Evolutionary conservation across 2,113 vertebrate genomes (phyloP), one percentile per base, ranked within the genome.

Genomic region (Rhinichthys klamathensis): DNA sequence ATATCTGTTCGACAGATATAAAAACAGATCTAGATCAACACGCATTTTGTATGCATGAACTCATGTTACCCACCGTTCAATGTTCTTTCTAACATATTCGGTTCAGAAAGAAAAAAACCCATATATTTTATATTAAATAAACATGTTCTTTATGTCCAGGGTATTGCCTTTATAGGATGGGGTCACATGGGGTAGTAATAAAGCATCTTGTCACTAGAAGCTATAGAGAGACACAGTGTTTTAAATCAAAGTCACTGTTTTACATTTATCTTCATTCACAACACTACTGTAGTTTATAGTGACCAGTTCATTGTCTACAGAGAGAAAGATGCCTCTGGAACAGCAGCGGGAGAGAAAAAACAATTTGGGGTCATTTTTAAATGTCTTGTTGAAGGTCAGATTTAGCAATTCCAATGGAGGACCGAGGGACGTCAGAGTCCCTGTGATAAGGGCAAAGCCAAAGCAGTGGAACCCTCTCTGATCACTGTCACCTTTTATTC

Each of bases 351-450:
- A 86, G 67, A 44, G 18, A 73, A 44, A 86, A 83, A 63, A 13
- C 74, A 87, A 89, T 83, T 84, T 87, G 82, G 72, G 82, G 88
- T 75, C 72, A 90, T 89, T 89, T 88, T 86, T 87, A 89, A 89
- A 91, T 90, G 89, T 83, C 89, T 87, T 30, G 27, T 65, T 89
- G 87, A 90, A 91, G 89, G 89, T 90, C 89, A 89, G 83, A 80
- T 91, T 90, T 89, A 90, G 88, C 90, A 87, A 88, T 91, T 91
- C 76, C 80, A 88, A 80, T 89, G 67, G 86, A 82, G 58, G 63
- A 27, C 72, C 46, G 56, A 51, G 76, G 63, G 54, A 81, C 76
- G 35, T 63, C 60, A 63, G 76, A 69, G 81, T 46, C 61, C 80
- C 73, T 67, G 51, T 80, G 87, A 89, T 87, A 91, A 89, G 87